Conservation (phyloP, 1,140 invertebrate species). For the Antheraea pernyi region DNA sequence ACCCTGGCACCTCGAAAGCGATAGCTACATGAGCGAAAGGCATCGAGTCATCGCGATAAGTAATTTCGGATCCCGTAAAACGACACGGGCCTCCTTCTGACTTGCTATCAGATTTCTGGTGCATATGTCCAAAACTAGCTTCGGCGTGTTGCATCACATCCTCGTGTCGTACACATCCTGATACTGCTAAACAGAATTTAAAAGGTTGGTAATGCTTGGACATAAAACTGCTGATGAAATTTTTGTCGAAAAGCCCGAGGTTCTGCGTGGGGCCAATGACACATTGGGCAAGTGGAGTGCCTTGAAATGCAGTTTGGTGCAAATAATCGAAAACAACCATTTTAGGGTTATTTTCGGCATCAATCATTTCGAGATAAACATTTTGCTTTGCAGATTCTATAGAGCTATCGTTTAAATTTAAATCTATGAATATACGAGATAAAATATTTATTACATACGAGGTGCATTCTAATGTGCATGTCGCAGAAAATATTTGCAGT, state of each 20-base stretch:
- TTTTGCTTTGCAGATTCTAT: slow-evolving; percentile 84
- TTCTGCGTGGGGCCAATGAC: slow-evolving; percentile 87
- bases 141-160: slow-evolving; percentile 84
- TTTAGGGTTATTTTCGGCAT: slow-evolving; percentile 83
- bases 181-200: slow-evolving; percentile 92
- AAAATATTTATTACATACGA: slow-evolving; percentile 81
- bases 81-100: slow-evolving; percentile 32
- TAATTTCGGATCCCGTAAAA: slow-evolving; percentile 81
- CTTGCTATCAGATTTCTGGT: slow-evolving; percentile 5
- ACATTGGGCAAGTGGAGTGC: slow-evolving; percentile 84
- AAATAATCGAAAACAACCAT: slow-evolving; percentile 89
- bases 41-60: slow-evolving; percentile 85
- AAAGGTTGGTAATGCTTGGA: slow-evolving; percentile 89
- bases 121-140: slow-evolving; percentile 34
- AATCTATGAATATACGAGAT: slow-evolving; percentile 84
- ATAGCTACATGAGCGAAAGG: slow-evolving; percentile 86
- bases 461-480: slow-evolving; percentile 82
- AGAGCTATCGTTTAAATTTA: slow-evolving; percentile 81
- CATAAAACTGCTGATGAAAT: slow-evolving; percentile 88
- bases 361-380: slow-evolving; percentile 83
- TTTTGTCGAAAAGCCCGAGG: slow-evolving; percentile 82
- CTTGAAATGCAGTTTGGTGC: slow-evolving; percentile 86
- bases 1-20: slow-evolving; percentile 83
- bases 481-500: slow-evolving; percentile 88
- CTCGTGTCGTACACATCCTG: slow-evolving; percentile 91